phyloP scores from a whole-genome alignment of 2,113 vertebrate genomes.

The Myrmophylax atrothorax region DNA sequence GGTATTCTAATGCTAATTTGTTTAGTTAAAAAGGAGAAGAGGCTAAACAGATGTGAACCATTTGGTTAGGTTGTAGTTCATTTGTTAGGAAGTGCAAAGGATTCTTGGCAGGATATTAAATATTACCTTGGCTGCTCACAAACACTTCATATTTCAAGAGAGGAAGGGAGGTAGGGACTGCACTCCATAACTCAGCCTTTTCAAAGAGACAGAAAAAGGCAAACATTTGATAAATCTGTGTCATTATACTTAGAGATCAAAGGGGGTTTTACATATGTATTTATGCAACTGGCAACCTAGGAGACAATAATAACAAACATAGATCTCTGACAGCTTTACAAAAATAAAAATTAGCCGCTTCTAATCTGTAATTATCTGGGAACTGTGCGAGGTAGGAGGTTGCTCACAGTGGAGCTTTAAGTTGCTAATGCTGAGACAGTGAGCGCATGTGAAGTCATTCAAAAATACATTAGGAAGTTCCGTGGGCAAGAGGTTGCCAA shows the following conservation, averaged over 20 bases:
- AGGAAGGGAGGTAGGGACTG: conserved; percentile 69
- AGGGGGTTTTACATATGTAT: conserved; percentile 70
- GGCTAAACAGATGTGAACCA: conserved; percentile 79
- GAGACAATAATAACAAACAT: conserved; percentile 65
- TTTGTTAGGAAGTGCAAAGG: conserved; percentile 78
- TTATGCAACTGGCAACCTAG: conserved; percentile 66
- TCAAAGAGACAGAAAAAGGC: conserved; percentile 75
- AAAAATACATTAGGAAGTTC: not conserved
- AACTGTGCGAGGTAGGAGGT: conserved; percentile 15
- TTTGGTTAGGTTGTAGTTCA: conserved; percentile 76
- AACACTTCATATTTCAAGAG: conserved; percentile 82
- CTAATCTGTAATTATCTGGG: conserved; percentile 62
- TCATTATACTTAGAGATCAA: conserved; percentile 74
- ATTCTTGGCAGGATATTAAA: conserved; percentile 80
- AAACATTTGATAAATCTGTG: conserved; percentile 80
- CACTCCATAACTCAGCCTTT: conserved; percentile 75
- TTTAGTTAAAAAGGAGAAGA: conserved; percentile 73
- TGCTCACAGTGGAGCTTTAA: not conserved
- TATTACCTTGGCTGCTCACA: conserved; percentile 79
- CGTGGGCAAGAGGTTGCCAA: not conserved
- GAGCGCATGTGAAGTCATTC: not conserved
- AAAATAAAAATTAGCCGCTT: conserved; percentile 66
- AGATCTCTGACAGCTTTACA: conserved; percentile 57
- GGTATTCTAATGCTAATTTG: conserved; percentile 81
- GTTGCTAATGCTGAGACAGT: not conserved